These are phyloP conservation scores for Arvicola amphibius DNA, from an alignment of 2,797 vertebrate species.

Conservation along the genomic window DNA sequence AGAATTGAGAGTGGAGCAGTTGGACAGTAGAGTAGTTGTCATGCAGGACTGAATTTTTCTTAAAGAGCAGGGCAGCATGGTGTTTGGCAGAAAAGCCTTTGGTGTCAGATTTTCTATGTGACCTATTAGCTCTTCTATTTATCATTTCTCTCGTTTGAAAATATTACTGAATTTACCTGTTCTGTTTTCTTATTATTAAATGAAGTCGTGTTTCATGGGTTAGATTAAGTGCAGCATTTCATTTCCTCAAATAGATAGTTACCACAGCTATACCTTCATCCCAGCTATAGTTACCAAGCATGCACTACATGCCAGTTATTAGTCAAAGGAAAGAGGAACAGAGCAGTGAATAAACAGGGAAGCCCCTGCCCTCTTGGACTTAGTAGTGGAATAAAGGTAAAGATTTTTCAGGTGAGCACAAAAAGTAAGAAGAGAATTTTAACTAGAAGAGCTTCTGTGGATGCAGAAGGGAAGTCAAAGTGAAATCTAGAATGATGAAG, in stretches of 20 bases:
- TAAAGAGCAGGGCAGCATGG: not conserved
- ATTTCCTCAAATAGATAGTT: constrained; percentile 23
- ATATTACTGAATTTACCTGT: constrained; percentile 5
- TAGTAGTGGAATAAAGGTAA: not conserved
- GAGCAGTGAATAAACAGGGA: not conserved
- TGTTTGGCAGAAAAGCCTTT: not conserved
- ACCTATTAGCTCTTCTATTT: constrained; percentile 12
- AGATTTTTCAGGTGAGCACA: not conserved
- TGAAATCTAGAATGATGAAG: not conserved
- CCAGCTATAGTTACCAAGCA: too few species aligned
- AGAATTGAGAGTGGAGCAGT: not conserved
- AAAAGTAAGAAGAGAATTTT: not conserved
- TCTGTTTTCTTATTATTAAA: constrained; percentile 28
- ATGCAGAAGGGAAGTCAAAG: not conserved
- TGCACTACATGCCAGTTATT: not conserved
- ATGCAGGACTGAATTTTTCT: not conserved
- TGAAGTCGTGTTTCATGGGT: not conserved
- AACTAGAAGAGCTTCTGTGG: not conserved
- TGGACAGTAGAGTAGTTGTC: not conserved
- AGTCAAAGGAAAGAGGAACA: not conserved
- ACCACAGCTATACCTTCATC: too few species aligned
- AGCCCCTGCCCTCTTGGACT: not conserved
- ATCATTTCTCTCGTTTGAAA: constrained; percentile 8
- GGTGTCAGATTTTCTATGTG: not conserved
- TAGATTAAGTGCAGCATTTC: not conserved